Conservation (phyloP, 2,797 vertebrate genomes). For the Gallirallus australis region DNA sequence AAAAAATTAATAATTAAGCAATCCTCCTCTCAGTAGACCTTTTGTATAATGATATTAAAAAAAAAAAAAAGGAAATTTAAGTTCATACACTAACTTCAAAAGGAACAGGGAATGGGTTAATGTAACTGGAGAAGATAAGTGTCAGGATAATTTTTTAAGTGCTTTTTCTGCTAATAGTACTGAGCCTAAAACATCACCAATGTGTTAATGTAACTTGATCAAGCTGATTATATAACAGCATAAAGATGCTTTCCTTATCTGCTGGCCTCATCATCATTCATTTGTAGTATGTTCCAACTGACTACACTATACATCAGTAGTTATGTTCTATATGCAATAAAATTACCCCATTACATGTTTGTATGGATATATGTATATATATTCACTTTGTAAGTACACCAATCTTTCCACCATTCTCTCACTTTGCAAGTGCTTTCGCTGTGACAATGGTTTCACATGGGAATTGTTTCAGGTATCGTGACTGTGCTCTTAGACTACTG, state of each 20-base stretch:
- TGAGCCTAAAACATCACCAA: slow-evolving; percentile 23
- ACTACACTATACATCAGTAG: slow-evolving; percentile 43
- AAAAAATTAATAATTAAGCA: not conserved
- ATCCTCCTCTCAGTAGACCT: not conserved
- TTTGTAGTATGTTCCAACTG: slow-evolving; percentile 24
- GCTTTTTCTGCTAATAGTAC: slow-evolving; percentile 25
- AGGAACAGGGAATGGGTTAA: not conserved
- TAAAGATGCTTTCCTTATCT: slow-evolving; percentile 35
- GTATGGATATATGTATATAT: not conserved
- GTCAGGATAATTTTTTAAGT: slow-evolving; percentile 45
- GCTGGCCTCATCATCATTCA: slow-evolving; percentile 60
- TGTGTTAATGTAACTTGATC: slow-evolving; percentile 60
- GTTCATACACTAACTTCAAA: not conserved
- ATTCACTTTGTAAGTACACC: not conserved
- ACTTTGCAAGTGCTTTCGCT: not conserved
- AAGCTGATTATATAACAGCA: slow-evolving; percentile 41
- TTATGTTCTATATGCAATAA: slow-evolving; percentile 45
- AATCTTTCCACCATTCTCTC: not conserved
- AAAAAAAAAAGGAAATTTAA: not conserved
- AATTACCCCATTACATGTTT: slow-evolving; percentile 36
- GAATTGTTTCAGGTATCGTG: not conserved
- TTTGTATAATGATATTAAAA: not conserved
- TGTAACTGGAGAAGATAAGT: slow-evolving; percentile 14
- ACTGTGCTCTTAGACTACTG: not conserved
- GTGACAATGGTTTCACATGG: not conserved